phyloP scores from a whole-genome alignment of 2,888 invertebrate species.

The Helobdella robusta region DNA sequence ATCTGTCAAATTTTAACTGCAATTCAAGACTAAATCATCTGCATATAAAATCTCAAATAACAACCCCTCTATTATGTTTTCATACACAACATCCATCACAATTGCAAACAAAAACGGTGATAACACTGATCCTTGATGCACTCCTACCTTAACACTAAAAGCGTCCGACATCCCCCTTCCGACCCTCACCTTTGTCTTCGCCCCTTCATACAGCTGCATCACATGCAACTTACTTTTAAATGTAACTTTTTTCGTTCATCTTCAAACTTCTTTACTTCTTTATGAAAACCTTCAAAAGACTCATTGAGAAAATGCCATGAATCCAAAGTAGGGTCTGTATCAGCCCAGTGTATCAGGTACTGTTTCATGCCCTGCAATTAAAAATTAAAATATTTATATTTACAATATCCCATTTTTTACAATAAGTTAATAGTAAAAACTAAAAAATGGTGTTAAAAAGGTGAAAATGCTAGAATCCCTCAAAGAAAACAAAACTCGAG shows the following conservation, averaged over 20 bases:
- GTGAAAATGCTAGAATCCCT: too few relatives aligned
- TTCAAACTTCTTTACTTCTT: slow-evolving; percentile 17
- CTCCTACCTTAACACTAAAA: too few relatives aligned
- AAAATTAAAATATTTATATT: not conserved
- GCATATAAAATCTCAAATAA: too few relatives aligned
- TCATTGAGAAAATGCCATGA: slow-evolving; percentile 19
- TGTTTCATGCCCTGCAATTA: slow-evolving; percentile 25
- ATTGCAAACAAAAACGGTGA: too few relatives aligned
- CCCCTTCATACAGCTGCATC: not conserved
- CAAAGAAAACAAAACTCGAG: too few relatives aligned
- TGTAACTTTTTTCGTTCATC: slow-evolving; percentile 11
- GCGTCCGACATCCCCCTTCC: not conserved
- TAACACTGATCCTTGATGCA: too few relatives aligned
- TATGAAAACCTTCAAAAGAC: slow-evolving; percentile 15
- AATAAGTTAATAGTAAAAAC: too few relatives aligned
- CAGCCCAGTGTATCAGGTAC: slow-evolving; percentile 24
- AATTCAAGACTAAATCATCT: too few relatives aligned
- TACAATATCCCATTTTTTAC: not conserved
- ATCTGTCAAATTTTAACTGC: too few relatives aligned
- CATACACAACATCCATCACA: too few relatives aligned
- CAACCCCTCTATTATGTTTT: too few relatives aligned
- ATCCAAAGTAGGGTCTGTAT: slow-evolving; percentile 3
- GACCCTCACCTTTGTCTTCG: not conserved
- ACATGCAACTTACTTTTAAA: not conserved
- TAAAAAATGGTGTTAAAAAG: not conserved